These are phyloP conservation scores for Bubo bubo DNA, from an alignment of 2,113 vertebrate species.

Conservation along the genomic window DNA sequence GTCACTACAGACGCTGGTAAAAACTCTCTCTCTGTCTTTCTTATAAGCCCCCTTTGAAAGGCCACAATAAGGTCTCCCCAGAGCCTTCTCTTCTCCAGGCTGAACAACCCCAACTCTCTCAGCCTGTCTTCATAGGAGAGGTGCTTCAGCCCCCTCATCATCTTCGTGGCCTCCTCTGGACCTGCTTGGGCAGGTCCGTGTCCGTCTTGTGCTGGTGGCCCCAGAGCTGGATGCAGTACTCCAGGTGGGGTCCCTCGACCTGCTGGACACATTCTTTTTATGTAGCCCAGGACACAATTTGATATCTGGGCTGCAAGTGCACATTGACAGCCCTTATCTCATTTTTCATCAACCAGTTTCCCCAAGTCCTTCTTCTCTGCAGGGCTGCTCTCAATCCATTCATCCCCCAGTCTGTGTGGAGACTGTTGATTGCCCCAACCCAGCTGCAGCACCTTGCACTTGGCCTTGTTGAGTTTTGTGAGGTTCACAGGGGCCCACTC, in stretches of 20 bases:
- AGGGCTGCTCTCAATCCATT: neutral
- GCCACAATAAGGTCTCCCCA: neutral
- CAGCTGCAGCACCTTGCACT: neutral
- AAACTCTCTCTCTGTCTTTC: neutral
- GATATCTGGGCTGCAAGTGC: neutral
- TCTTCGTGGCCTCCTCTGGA: neutral
- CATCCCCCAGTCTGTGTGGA: neutral
- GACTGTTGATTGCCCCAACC: no score
- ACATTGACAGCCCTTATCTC: no score
- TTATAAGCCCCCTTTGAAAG: neutral
- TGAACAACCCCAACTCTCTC: neutral
- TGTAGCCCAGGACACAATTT: neutral
- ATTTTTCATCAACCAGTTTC: neutral
- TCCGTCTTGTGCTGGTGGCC: neutral
- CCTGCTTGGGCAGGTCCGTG: neutral
- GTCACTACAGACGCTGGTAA: neutral
- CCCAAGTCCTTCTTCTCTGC: neutral
- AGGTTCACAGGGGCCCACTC: neutral
- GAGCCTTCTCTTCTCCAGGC: neutral
- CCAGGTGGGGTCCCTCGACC: neutral
- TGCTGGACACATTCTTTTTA: neutral
- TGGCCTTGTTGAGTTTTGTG: neutral
- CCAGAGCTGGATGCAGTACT: neutral
- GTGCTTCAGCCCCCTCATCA: neutral
- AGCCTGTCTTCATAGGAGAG: neutral